Base-by-base conservation (phyloP, 1,140 invertebrate genomes). In the Euura saliciscinereae region DNA sequence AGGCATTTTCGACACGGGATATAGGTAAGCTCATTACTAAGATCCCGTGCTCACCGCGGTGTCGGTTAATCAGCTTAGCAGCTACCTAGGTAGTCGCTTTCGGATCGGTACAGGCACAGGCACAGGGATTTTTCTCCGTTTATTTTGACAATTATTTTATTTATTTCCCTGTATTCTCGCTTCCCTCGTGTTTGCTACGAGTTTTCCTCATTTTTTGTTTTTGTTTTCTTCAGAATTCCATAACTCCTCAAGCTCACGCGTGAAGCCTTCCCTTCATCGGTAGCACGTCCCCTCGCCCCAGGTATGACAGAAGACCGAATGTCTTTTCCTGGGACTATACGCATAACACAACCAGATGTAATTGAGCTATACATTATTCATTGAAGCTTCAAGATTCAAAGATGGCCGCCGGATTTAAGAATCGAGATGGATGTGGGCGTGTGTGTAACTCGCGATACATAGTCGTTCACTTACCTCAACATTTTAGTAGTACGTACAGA, bases 331-430 rank as follows among this genome's bases (percentile, higher is more conserved):
- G 66, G 8, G 51, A 59, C 13, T n/a, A 59, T 28, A 28, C 28
- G 28, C 28, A 28, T 28, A 28, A 10, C 13, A 67, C 66, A 67
- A 44, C 66, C 66, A 67, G 66, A 42, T 67, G 44, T 75, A 76
- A 75, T 76, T 73, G 74, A 76, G 74, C 64, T 44, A 76, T 76
- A 45, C 65, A 76, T 76, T 76, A 76, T 76, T 76, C 75, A 76
- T 75, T 45, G 45, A 45, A 70, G 71, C 13, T 46, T 10, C 2
- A 6, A 3, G 51, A 51, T 45, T 28, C 51, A 59, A n/a, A 59
- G 51, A 59, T 59, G 51, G 51, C 51, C 13, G 51, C 13, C 10
- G 13, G 51, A 59, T 59, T 59, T n/a, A n/a, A 59, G 51, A 59
- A 59, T 59, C 13, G 51, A 59, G 51, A 59, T 59, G 28, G 28